Conservation (phyloP, 2,113 vertebrate genomes). For the Xerus inauris region DNA sequence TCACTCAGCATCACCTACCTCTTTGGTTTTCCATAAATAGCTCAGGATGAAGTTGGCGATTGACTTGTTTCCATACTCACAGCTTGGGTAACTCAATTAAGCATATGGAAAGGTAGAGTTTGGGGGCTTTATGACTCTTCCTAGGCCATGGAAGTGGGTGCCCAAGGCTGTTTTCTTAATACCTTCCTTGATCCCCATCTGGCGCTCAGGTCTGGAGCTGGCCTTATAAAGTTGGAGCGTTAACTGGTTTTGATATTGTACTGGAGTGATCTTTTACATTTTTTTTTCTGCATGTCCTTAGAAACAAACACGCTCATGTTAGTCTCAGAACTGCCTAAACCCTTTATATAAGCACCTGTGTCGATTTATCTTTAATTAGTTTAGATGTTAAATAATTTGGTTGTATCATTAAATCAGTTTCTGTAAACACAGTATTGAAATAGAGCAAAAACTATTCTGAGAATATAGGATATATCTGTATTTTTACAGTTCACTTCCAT, state of each 20-base stretch:
- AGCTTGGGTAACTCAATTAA: slow-evolving; percentile 48
- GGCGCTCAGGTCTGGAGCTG: slow-evolving; percentile 52
- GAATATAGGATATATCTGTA: not conserved
- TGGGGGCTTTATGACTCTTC: slow-evolving; percentile 45
- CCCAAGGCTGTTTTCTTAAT: slow-evolving; percentile 45
- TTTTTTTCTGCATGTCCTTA: not conserved
- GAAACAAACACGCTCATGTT: not conserved
- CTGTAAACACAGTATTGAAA: slow-evolving; percentile 33
- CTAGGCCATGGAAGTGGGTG: slow-evolving; percentile 31
- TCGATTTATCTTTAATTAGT: slow-evolving; percentile 29
- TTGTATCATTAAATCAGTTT: slow-evolving; percentile 22
- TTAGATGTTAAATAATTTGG: slow-evolving; percentile 39
- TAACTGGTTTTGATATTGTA: slow-evolving; percentile 42
- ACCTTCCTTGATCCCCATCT: slow-evolving; percentile 6
- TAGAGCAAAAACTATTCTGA: slow-evolving; percentile 28
- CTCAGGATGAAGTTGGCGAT: slow-evolving; percentile 30
- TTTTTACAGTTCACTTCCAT: not conserved
- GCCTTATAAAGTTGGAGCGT: slow-evolving; percentile 11
- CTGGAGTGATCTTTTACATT: not conserved
- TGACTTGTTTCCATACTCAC: slow-evolving; percentile 50
- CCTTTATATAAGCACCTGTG: slow-evolving; percentile 22
- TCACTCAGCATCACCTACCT: slow-evolving; percentile 67
- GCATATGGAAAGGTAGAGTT: slow-evolving; percentile 60
- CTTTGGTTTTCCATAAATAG: slow-evolving; percentile 73
- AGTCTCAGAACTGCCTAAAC: not conserved